Evolutionary conservation across 1,140 invertebrate genomes (phyloP).

Genomic region (Dreissena rostriformis): DNA sequence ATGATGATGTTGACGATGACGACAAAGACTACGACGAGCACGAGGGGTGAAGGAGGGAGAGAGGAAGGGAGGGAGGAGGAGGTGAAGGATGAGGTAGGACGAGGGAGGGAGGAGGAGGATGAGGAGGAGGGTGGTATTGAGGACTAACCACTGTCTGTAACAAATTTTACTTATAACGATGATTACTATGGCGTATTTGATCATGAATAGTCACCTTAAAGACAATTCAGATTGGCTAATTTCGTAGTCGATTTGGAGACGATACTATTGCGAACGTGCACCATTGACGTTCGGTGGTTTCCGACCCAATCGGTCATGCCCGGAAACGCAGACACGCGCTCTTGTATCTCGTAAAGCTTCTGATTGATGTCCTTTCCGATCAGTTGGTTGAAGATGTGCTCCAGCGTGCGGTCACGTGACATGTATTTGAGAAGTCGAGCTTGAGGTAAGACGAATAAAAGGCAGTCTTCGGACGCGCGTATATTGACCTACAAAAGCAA

Average conservation of each 20-base stretch:
- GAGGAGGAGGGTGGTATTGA: too few species aligned
- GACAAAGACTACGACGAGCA: too few species aligned
- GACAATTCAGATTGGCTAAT: conserved; percentile 48
- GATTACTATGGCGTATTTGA: too few species aligned
- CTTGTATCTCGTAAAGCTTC: conserved; percentile 86
- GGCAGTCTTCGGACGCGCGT: conserved; percentile 89
- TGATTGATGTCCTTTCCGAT: conserved; percentile 94
- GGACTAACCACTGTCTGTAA: too few species aligned
- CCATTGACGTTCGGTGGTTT: conserved; percentile 55
- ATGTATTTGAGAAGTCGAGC: conserved; percentile 88
- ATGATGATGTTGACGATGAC: too few species aligned
- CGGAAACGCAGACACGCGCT: conserved; percentile 51
- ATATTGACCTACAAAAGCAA: conserved; percentile 88
- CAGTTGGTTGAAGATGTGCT: conserved; percentile 88
- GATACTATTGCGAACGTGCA: conserved; percentile 53
- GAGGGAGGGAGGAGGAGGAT: too few species aligned
- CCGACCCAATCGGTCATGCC: conserved; percentile 25
- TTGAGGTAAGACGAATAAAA: conserved; percentile 89
- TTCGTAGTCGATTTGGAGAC: conserved; percentile 53
- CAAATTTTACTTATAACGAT: conserved; percentile 25
- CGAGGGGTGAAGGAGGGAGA: too few species aligned
- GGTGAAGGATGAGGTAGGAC: too few species aligned
- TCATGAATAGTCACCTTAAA: conserved; percentile 32
- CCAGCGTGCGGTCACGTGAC: conserved; percentile 87
- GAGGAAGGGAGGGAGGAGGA: too few species aligned